Conservation (phyloP, 2,888 invertebrate genomes). For the Athripsodes cinereus region DNA sequence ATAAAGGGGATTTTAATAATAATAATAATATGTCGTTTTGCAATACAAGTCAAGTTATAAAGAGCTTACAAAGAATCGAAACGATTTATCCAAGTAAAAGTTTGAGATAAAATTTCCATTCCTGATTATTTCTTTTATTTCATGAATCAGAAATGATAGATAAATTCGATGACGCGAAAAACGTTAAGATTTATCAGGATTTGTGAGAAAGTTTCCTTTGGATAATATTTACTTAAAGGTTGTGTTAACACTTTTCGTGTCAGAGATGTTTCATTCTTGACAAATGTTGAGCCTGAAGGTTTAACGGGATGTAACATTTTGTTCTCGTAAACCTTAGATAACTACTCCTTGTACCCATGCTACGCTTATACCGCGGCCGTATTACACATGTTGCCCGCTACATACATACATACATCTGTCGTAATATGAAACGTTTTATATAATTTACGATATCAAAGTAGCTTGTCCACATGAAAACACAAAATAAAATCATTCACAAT, state of each 20-base stretch:
- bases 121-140: neutral
- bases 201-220: neutral
- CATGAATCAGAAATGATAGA: neutral
- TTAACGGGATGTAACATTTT: conserved; percentile 17
- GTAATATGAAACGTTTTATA: conserved; percentile 6
- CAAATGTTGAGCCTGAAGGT: conserved; percentile 19
- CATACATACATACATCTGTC: conserved; percentile 20
- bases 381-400: neutral
- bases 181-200: neutral
- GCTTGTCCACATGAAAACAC: neutral
- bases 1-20: no score
- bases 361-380: conserved; percentile 8
- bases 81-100: neutral
- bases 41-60: neutral
- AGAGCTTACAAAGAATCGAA: neutral
- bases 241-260: conserved; percentile 9
- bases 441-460: neutral
- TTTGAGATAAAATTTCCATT: neutral
- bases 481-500: no score
- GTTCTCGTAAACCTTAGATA: conserved; percentile 12
- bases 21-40: no score
- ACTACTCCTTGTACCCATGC: neutral
- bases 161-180: neutral
- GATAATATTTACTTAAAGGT: conserved; percentile 12
- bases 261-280: conserved; percentile 13